phyloP scores from a whole-genome alignment of 2,888 invertebrate genomes.

The Parochlus steinenii region DNA sequence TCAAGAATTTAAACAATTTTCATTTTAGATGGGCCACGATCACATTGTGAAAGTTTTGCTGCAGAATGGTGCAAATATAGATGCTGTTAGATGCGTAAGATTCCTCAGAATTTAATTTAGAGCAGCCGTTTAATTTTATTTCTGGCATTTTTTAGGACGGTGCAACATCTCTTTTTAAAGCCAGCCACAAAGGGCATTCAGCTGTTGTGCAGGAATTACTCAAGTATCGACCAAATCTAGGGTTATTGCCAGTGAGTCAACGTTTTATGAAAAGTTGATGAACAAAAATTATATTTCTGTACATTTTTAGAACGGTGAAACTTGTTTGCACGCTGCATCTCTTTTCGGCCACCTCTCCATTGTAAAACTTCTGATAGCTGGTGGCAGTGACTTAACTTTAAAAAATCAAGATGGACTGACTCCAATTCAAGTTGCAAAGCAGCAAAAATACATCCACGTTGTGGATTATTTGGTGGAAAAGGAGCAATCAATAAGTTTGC shows the following conservation, averaged over 20 bases:
- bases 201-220: constrained; percentile 73
- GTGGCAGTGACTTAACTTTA: constrained; percentile 47
- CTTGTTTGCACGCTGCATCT: constrained; percentile 78
- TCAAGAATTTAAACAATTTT: no score
- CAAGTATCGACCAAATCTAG: constrained; percentile 64
- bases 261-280: constrained; percentile 1
- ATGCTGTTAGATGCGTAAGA: constrained; percentile 60
- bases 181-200: constrained; percentile 84
- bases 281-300: constrained; percentile 6
- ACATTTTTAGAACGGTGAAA: constrained; percentile 68
- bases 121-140: constrained; percentile 7
- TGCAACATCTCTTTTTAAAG: constrained; percentile 86
- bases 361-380: constrained; percentile 54
- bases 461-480: constrained; percentile 27
- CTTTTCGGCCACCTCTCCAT: constrained; percentile 73
- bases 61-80: constrained; percentile 60
- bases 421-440: constrained; percentile 44
- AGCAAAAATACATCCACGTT: constrained; percentile 28
- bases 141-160: constrained; percentile 51
- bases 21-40: constrained; percentile 90
- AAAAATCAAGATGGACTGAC: constrained; percentile 57
- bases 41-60: constrained; percentile 61
- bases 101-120: constrained; percentile 5
- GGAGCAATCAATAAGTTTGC: constrained; percentile 9
- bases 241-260: constrained; percentile 55